Evolutionary conservation across 2,888 invertebrate genomes (phyloP).

Genomic region (Eupithecia centaureata): DNA sequence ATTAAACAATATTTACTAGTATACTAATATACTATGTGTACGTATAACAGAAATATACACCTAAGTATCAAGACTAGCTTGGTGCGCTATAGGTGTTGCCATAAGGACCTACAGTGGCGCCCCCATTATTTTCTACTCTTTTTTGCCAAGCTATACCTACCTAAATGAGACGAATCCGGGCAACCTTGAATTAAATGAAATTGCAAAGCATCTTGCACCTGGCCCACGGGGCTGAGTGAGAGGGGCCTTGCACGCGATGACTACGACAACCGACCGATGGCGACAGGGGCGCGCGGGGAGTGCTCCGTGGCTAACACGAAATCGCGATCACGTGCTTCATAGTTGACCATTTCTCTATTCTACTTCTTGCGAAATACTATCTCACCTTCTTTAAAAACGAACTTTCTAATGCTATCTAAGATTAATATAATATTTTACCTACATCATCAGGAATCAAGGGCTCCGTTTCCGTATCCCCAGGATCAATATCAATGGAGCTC

Average conservation of each 20-base stretch:
- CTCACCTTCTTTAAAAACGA: not conserved
- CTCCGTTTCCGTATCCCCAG: conserved; percentile 55
- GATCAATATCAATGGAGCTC: conserved; percentile 41
- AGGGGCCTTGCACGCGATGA: not conserved
- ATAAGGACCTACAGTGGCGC: no score
- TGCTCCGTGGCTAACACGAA: conserved; percentile 33
- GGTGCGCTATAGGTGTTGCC: no score
- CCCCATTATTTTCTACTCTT: no score
- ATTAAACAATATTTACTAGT: no score
- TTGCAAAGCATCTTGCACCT: not conserved
- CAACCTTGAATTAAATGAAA: conserved; percentile 33
- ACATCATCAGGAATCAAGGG: conserved; percentile 57
- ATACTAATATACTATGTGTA: no score
- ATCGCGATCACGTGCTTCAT: conserved; percentile 46
- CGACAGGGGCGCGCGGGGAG: not conserved
- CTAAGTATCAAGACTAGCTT: no score
- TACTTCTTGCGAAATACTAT: conserved; percentile 5
- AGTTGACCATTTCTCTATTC: conserved; percentile 36
- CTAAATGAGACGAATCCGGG: not conserved
- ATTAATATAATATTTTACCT: conserved; percentile 50
- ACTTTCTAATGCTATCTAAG: not conserved
- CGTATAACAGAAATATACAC: no score
- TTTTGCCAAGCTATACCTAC: not conserved
- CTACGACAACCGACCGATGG: no score
- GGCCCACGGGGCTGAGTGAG: not conserved